Conservation (phyloP, 1,140 invertebrate genomes). For the Drosophila baimaii region DNA sequence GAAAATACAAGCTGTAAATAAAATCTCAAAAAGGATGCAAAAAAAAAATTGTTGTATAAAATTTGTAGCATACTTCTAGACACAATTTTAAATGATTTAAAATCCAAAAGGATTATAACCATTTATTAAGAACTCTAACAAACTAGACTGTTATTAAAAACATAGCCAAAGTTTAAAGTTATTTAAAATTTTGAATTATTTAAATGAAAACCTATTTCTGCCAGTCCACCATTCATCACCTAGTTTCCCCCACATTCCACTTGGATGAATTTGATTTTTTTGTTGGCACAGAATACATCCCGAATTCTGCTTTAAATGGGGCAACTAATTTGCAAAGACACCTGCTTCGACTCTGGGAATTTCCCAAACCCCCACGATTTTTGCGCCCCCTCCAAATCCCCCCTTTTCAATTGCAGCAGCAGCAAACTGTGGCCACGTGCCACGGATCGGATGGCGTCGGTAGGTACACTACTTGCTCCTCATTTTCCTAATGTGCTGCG, state of each 20-base stretch:
- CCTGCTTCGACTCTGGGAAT: conserved; percentile 15
- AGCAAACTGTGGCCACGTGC: conserved; percentile 1
- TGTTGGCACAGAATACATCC: conserved; percentile 33
- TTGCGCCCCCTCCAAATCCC: conserved; percentile 4
- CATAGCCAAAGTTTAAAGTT: not conserved
- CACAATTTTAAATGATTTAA: not conserved
- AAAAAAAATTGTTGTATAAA: no score
- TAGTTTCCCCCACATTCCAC: conserved; percentile 18
- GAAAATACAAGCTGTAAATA: not conserved
- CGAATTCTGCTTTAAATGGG: conserved; percentile 36
- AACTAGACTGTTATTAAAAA: no score
- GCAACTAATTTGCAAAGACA: conserved; percentile 43
- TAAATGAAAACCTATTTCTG: not conserved
- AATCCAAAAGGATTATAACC: not conserved
- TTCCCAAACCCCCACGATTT: not conserved
- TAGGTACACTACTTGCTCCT: not conserved
- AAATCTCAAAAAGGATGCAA: not conserved
- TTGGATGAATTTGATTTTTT: conserved; percentile 24
- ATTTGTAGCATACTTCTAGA: not conserved
- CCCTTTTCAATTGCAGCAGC: conserved; percentile 14
- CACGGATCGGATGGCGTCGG: conserved; percentile 2
- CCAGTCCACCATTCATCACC: conserved; percentile 1
- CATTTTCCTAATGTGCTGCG: conserved; percentile 22
- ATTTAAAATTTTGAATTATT: not conserved
- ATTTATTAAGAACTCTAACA: no score